These are phyloP conservation scores for Andrena minutula DNA, from an alignment of 2,888 invertebrate species.

Conservation along the genomic window DNA sequence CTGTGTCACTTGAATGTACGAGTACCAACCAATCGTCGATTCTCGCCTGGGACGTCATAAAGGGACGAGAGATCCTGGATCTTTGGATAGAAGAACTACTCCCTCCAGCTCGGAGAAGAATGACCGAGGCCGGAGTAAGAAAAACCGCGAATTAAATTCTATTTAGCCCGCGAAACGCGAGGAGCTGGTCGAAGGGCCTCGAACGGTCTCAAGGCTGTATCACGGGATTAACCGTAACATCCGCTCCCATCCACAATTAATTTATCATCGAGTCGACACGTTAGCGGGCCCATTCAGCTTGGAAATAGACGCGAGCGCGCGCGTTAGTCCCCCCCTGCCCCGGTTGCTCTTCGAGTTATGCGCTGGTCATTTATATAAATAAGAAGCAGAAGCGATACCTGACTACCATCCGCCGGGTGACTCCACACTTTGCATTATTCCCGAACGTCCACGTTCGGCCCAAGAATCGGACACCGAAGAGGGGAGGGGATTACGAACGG, in stretches of 20 bases:
- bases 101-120: no score
- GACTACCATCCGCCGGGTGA: conserved; percentile 83
- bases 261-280: conserved; percentile 74
- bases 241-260: conserved; percentile 68
- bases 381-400: conserved; percentile 84
- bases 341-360: conserved; percentile 76
- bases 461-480: conserved; percentile 63
- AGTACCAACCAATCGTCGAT: conserved; percentile 54
- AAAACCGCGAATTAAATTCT: conserved; percentile 14
- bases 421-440: conserved; percentile 83
- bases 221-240: conserved; percentile 67
- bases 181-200: background rate
- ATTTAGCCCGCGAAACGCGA: conserved; percentile 2
- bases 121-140: background rate
- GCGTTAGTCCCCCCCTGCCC: conserved; percentile 60
- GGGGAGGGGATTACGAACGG: conserved; percentile 71
- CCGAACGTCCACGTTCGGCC: conserved; percentile 67
- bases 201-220: conserved; percentile 29
- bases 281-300: conserved; percentile 51
- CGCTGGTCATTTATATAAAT: conserved; percentile 85
- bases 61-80: conserved; percentile 39
- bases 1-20: conserved; percentile 65
- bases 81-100: conserved; percentile 2
- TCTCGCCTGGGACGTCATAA: conserved; percentile 31
- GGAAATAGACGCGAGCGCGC: conserved; percentile 67